Percentiles rank a stretch among this genome's conserved stretches.
Evolutionary conservation across 2,797 vertebrate genomes (phyloP).

Genomic region (Apogon hyalosoma): DNA sequence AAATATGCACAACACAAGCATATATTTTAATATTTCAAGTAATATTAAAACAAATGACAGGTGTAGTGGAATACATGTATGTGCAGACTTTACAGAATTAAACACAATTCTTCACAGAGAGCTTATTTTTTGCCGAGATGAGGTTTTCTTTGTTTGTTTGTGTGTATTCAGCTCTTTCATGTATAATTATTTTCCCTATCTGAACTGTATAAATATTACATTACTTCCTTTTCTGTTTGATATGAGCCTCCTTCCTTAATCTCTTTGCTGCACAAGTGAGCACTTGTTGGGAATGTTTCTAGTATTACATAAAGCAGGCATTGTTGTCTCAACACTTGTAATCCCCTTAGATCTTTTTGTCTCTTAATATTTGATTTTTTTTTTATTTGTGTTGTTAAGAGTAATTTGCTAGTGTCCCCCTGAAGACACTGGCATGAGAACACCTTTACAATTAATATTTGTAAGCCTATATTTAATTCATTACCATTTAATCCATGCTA

Average conservation of each 20-base stretch:
- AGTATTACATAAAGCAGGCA: slow-evolving; percentile 43
- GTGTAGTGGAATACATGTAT: no score
- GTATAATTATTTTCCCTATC: no score
- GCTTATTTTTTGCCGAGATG: no score
- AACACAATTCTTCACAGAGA: no score
- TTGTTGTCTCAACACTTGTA: slow-evolving; percentile 46
- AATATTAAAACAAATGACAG: no score
- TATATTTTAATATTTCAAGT: no score
- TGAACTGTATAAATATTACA: slow-evolving; percentile 23
- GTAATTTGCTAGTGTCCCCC: slow-evolving; percentile 2
- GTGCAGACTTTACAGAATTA: no score
- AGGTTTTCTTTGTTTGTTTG: no score
- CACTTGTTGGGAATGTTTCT: slow-evolving; percentile 74
- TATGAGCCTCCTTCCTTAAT: slow-evolving; percentile 49
- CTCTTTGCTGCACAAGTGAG: slow-evolving; percentile 56
- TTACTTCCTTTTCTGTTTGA: slow-evolving; percentile 51
- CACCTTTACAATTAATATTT: background rate
- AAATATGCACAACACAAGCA: no score
- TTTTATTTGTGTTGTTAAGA: slow-evolving; percentile 12
- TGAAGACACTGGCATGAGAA: slow-evolving; percentile 4
- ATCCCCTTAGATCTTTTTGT: slow-evolving; percentile 24
- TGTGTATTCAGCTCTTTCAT: no score
- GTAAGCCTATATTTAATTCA: background rate
- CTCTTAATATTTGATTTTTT: slow-evolving; percentile 10
- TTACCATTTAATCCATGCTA: background rate